Conservation (phyloP, 2,113 vertebrate genomes). For the Ailurus styani region DNA sequence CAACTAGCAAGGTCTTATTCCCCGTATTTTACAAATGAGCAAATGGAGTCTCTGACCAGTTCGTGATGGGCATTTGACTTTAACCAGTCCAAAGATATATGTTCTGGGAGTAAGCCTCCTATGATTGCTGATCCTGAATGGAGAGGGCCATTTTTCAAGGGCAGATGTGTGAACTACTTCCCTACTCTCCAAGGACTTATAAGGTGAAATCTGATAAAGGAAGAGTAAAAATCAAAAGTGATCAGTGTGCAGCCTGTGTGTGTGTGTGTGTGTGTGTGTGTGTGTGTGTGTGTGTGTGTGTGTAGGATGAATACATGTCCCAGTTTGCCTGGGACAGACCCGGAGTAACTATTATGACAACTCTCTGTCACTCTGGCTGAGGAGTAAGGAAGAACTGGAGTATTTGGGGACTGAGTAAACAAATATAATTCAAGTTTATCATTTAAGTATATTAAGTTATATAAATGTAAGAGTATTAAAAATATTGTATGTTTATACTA, state of each 20-base stretch:
- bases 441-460: not conserved
- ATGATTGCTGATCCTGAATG: not conserved
- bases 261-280: not conserved
- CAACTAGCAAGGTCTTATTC: not conserved
- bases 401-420: not conserved
- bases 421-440: not conserved
- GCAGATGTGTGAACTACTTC: not conserved
- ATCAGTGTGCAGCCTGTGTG: not conserved
- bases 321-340: not conserved
- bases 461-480: not conserved
- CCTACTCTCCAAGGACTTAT: not conserved
- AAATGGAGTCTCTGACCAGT: not conserved
- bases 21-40: not conserved
- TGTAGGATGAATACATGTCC: not conserved
- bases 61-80: not conserved
- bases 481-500: not conserved
- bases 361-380: not conserved
- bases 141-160: not conserved
- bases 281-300: not conserved
- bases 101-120: not conserved
- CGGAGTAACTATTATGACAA: not conserved
- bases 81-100: not conserved
- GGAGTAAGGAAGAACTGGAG: not conserved
- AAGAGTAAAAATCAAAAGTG: not conserved
- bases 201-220: not conserved